phyloP scores from a whole-genome alignment of 2,113 vertebrate species.

The Poeciliopsis prolifica region DNA sequence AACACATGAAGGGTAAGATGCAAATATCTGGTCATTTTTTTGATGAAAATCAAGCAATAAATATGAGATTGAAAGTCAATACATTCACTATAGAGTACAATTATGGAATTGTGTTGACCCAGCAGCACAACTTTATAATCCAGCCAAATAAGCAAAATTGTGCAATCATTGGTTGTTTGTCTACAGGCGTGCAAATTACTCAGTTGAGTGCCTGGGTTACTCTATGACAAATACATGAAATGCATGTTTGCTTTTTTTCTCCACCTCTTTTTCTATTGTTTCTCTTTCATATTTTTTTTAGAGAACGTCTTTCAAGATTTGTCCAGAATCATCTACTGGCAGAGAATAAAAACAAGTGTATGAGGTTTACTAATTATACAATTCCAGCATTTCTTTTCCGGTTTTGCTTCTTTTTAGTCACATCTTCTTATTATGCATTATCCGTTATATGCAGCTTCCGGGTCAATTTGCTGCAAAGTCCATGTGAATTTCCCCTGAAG shows the following conservation, averaged over 20 bases:
- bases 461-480: constrained; percentile 6
- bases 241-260: neutral
- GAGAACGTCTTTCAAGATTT: neutral
- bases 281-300: neutral
- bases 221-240: no score
- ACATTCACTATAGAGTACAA: no score
- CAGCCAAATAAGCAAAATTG: no score
- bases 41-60: no score
- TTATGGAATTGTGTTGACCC: no score
- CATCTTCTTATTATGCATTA: constrained; percentile 5
- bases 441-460: constrained; percentile 22
- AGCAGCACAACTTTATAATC: no score
- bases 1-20: no score
- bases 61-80: no score
- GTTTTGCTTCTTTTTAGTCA: neutral
- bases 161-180: no score
- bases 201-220: no score
- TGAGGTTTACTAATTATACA: neutral
- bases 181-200: no score
- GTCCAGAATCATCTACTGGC: neutral
- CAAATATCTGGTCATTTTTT: no score
- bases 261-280: neutral
- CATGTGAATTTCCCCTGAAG: constrained; percentile 41
- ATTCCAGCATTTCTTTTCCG: neutral
- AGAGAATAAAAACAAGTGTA: neutral